Evolutionary conservation across 2,888 invertebrate genomes (phyloP).

Genomic region (Cataglyphis altisquamis): DNA sequence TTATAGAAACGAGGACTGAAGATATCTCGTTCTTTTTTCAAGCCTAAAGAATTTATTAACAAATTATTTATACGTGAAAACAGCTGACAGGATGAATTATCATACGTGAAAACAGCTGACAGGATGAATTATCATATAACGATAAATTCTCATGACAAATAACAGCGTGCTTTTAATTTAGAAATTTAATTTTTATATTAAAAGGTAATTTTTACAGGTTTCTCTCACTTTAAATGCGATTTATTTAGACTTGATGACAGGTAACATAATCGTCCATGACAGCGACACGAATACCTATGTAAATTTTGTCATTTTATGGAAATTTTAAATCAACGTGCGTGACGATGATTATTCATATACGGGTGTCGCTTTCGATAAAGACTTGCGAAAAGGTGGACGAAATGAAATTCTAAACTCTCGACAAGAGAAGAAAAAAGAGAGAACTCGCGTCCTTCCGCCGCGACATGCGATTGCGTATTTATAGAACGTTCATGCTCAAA

Average conservation of each 20-base stretch:
- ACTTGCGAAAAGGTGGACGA: not conserved
- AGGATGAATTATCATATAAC: not conserved
- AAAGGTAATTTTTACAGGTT: not conserved
- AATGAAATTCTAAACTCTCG: constrained; percentile 20
- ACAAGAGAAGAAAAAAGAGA: not conserved
- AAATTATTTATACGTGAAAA: not conserved
- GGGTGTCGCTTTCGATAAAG: not conserved
- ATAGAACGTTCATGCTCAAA: constrained; percentile 44
- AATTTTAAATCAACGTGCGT: constrained; percentile 16
- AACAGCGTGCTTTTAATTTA: too few relatives aligned
- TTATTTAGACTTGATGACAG: constrained; percentile 1
- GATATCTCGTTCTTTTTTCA: not conserved
- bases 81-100: not conserved
- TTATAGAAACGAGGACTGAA: not conserved
- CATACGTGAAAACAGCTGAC: not conserved
- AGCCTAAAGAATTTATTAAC: not conserved
- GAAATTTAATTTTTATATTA: too few relatives aligned
- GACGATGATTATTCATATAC: not conserved
- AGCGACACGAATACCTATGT: constrained; percentile 6
- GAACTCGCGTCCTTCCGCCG: not conserved
- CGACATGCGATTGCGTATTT: constrained; percentile 52
- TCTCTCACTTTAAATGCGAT: not conserved
- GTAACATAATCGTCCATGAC: not conserved
- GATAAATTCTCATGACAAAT: not conserved
- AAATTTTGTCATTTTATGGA: constrained; percentile 23